phyloP scores from a whole-genome alignment of 2,888 invertebrate species.

The Nymphalis polychloros region DNA sequence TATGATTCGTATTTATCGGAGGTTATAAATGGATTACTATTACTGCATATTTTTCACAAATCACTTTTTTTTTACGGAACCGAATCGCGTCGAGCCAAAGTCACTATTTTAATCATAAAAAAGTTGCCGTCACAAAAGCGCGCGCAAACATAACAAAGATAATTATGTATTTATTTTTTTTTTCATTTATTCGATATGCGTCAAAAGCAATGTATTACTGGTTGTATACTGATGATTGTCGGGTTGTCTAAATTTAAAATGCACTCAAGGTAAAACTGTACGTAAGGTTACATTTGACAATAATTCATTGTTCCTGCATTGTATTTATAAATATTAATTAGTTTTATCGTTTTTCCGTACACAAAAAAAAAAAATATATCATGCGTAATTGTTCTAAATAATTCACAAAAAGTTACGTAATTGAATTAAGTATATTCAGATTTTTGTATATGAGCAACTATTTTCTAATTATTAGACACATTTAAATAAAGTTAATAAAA shows the following conservation, averaged over 20 bases:
- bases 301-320: constrained; percentile 16
- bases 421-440: no score
- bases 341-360: neutral
- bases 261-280: constrained; percentile 20
- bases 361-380: no score
- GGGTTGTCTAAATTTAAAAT: constrained; percentile 26
- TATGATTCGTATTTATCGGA: no score
- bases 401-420: no score
- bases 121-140: neutral
- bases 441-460: no score
- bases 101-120: no score
- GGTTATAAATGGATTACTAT: no score
- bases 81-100: no score
- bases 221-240: constrained; percentile 17
- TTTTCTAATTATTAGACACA: no score
- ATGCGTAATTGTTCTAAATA: no score
- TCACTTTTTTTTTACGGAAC: neutral
- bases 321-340: constrained; percentile 1
- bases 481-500: no score
- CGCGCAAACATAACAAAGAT: neutral
- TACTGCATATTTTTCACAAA: neutral
- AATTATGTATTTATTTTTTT: neutral
- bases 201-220: constrained; percentile 24
- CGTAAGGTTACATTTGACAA: constrained; percentile 7
- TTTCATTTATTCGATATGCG: constrained; percentile 6